Conservation (phyloP, 2,113 vertebrate genomes). For the Scomber japonicus region DNA sequence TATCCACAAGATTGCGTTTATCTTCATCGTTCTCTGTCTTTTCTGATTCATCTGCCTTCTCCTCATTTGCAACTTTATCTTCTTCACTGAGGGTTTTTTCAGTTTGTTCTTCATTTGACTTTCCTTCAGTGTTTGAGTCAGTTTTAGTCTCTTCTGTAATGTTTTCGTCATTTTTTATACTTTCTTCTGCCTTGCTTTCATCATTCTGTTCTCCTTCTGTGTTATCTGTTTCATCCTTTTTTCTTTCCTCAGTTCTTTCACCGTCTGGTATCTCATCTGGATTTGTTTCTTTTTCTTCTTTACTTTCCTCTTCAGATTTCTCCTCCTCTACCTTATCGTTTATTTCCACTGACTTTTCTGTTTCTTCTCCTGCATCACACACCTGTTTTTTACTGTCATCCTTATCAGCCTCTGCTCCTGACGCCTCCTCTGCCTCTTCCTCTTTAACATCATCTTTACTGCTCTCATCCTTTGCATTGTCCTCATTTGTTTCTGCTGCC, state of each 20-base stretch:
- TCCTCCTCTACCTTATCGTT: conserved; percentile 25
- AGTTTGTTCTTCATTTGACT: conserved; percentile 25
- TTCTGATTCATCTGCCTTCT: conserved; percentile 5
- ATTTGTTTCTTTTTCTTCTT: conserved; percentile 39
- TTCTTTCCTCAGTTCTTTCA: background rate
- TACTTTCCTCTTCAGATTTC: background rate
- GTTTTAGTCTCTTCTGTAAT: conserved; percentile 8
- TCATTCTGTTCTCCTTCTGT: conserved; percentile 11
- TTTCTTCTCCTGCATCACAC: conserved; percentile 29
- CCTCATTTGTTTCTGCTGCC: background rate
- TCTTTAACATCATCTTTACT: conserved; percentile 9
- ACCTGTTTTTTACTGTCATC: conserved; percentile 12
- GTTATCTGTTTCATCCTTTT: background rate
- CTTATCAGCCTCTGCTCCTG: conserved; percentile 6
- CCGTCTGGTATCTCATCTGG: conserved; percentile 16
- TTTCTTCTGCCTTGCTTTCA: conserved; percentile 19
- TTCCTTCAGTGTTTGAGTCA: conserved; percentile 11
- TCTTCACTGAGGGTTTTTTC: background rate
- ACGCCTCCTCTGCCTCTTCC: background rate
- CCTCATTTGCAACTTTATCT: background rate
- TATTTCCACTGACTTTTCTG: conserved; percentile 1
- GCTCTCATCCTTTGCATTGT: conserved; percentile 1
- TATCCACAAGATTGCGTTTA: background rate
- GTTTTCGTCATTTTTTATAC: conserved; percentile 8
- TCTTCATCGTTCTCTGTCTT: conserved; percentile 7